Evolutionary conservation across 23 tunicate species (phyloP), one percentile per base, ranked within the genome.

Genomic region (Ascidia mentula): DNA sequence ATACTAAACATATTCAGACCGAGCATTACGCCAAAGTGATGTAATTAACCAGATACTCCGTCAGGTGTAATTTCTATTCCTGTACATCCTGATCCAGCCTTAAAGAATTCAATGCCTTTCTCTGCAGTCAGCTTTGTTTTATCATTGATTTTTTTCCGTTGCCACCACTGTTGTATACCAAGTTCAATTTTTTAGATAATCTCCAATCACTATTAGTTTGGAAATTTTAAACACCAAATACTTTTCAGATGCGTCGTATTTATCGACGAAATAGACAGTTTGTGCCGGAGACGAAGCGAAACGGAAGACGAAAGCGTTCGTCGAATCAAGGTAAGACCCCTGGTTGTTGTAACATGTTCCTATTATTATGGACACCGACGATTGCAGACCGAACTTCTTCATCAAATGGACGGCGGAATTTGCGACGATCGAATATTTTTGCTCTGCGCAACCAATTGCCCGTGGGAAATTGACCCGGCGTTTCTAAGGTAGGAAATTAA

Each of bases 401-500:
- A n/a, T 5, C 84, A 85, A 42, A 79, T 85, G 84, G 89, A 85
- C 36, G 82, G 82, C 24, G 46, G 45, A 17, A 28, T 42, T 31
- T 6, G 36, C 6, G 17, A 42, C 32, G 59, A 72, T 24, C 15
- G 24, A 15, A 36, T 85, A 34, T 72, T 85, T 38, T 15, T 79
- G 35, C 60, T 84, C 13, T 84, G 88, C 40, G 88, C 88, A 12
- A 84, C 89, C 24, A 85, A 85, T 34, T 85, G 83, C 38, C 89
- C 89, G 31, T 85, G 89, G 89, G 89, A 85, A 37, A 46, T 85
- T 6, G 89, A 85, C 38, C 74, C 89, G 26, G 89, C 84, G 1
- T 85, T 84, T 69, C 77, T 76, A 38, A 84, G 88, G 88, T 84
- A n/a, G n/a, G n/a, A n/a, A n/a, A n/a, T n/a, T n/a, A n/a, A n/a